Evolutionary conservation across 2,888 invertebrate genomes (phyloP), one percentile per base, ranked within the genome.

Genomic region (Stenotaenia linearis): DNA sequence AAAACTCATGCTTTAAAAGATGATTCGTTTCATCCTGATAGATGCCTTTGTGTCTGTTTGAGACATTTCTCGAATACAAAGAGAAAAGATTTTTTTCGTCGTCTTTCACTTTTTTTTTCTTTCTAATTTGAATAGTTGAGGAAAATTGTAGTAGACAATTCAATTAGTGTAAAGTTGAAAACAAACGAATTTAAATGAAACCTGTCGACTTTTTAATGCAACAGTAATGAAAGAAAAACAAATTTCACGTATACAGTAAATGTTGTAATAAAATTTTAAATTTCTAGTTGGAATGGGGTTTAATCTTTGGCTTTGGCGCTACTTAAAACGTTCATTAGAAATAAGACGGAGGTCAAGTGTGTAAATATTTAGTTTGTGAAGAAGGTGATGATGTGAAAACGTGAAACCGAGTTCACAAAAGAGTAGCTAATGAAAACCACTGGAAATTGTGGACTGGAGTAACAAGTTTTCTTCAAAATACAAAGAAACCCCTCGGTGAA

Each of bases 341-440:
- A 25, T 69, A 69, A 69, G n/a, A 69, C n/a, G 69, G 15, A 69
- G 69, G 69, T 28, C 69, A 69, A 69, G 25, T 28, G 12, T 28
- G 28, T 25, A 69, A 69, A 69, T 28, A 69, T 69, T 69, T 69
- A 50, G 69, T 69, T 69, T 69, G 69, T 69, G 28, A 10, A 69
- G 28, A 23, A 25, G 25, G 69, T n/a, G 69, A 69, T 28, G 12
- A 28, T 10, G 69, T 25, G 69, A 69, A 28, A 69, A 25, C 50
- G 9, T 69, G 69, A 69, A 69, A 69, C 69, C 28, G 2, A 28
- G 69, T n/a, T 9, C 69, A 69, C 69, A 69, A 69, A 69, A 69
- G 69, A 69, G 69, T 28, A 28, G 69, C 69, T 69, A 69, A 69
- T 69, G 69, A 69, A 69, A 69, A 69, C 69, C 69, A 28, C 69